Base-by-base conservation (phyloP, 2,113 vertebrate species). In the Craseonycteris thonglongyai region DNA sequence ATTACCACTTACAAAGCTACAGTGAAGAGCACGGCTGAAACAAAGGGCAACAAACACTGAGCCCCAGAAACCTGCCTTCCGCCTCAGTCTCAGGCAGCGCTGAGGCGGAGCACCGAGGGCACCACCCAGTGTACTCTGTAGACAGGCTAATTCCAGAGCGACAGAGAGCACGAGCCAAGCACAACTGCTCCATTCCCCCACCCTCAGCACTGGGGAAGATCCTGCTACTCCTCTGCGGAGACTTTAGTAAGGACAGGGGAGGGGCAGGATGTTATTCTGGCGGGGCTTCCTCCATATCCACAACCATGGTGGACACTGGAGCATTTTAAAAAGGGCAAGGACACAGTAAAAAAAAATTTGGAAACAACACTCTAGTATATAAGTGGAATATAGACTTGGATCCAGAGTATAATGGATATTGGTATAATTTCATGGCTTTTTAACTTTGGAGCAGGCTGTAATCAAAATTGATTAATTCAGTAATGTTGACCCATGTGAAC, bases 261-360 rank as follows among this genome's bases (percentile, higher is more conserved):
- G 10, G 42, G 1, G 8, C 12, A 51, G 58, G 28, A 26, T 87
- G 26, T 66, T 89, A 63, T 28, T 75, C 45, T 61, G 35, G 7
- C 21, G 30, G 5, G 7, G 2, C 33, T 90, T 85, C 72, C 14
- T 78, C 15, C 85, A 13, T 18, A 42, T 26, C 47, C 63, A 35
- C 40, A 54, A 6, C 35, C 71, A 13, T 38, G 15, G 30, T 88
- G 63, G 26, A 88, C 21, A 65, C 0, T 63, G 6, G 30, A 45
- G 38, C 56, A 14, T 88, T 95, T 71, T 90, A 71, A 72, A 40
- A 33, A 68, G 30, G 22, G 7, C 4, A 88, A 90, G 42, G 6
- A 24, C 33, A 45, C 42, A 68, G 38, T 75, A 45, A 97, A n/a
- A n/a, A n/a, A n/a, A n/a, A 95, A 92, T 65, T 91, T 88, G 22